Conservation (phyloP, 2,113 vertebrate genomes). For the Romanogobio albipinnatus region DNA sequence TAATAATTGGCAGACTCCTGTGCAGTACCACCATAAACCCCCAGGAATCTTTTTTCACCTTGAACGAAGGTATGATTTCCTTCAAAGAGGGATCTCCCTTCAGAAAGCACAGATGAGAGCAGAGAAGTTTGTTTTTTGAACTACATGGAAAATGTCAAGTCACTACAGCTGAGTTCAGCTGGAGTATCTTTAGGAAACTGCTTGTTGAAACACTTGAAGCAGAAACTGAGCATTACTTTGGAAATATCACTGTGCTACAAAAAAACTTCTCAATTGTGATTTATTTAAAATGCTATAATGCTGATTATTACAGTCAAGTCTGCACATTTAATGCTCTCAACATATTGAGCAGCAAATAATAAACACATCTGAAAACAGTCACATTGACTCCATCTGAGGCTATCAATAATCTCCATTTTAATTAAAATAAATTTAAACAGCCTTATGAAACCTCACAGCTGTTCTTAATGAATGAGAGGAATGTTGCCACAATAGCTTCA, state of each 20-base stretch:
- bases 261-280: background rate
- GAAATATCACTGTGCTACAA: background rate
- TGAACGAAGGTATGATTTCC: too few relatives aligned
- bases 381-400: background rate
- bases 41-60: too few relatives aligned
- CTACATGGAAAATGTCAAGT: background rate
- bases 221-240: background rate
- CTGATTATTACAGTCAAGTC: background rate
- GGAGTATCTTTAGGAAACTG: background rate
- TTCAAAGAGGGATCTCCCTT: background rate
- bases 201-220: background rate
- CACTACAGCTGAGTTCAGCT: background rate
- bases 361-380: slow-evolving; percentile 7
- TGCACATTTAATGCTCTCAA: background rate
- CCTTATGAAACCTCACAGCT: slow-evolving; percentile 29
- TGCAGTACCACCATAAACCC: too few relatives aligned
- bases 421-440: slow-evolving; percentile 37
- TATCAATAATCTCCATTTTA: slow-evolving; percentile 31
- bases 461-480: slow-evolving; percentile 40
- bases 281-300: background rate
- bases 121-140: background rate
- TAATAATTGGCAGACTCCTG: too few relatives aligned
- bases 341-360: slow-evolving; percentile 3
- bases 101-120: background rate
- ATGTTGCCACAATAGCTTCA: slow-evolving; percentile 37